phyloP scores from a whole-genome alignment of 2,888 invertebrate species.

The Anarsia innoxiella region DNA sequence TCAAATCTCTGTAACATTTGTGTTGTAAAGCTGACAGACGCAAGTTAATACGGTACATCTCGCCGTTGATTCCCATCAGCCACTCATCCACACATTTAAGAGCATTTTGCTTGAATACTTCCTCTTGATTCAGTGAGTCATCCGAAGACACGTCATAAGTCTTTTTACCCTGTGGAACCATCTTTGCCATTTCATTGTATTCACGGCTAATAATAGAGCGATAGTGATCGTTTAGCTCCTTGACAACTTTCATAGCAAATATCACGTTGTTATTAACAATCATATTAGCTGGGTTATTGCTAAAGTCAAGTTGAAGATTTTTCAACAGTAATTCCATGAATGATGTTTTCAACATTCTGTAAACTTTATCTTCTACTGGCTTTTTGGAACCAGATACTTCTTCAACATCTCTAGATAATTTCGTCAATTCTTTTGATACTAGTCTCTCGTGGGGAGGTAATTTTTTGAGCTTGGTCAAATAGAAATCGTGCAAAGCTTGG shows the following conservation, averaged over 20 bases:
- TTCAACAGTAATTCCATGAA: conserved; percentile 54
- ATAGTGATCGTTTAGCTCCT: conserved; percentile 48
- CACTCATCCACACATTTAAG: conserved; percentile 74
- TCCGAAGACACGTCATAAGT: conserved; percentile 42
- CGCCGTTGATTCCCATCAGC: conserved; percentile 72
- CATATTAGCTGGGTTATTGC: conserved; percentile 60
- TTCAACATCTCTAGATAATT: conserved; percentile 47
- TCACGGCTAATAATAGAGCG: conserved; percentile 48
- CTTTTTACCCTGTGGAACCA: conserved; percentile 40
- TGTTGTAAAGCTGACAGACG: conserved; percentile 53
- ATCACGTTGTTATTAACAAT: conserved; percentile 61
- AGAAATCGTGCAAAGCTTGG: conserved; percentile 66
- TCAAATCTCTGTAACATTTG: conserved; percentile 55
- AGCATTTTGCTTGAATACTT: conserved; percentile 51
- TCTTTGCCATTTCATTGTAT: conserved; percentile 51
- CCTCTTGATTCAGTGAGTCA: conserved; percentile 41
- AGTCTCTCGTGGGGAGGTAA: conserved; percentile 50
- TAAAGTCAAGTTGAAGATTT: conserved; percentile 50
- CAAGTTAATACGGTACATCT: conserved; percentile 64
- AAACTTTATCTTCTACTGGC: conserved; percentile 56
- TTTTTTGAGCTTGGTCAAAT: conserved; percentile 53
- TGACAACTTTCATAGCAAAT: conserved; percentile 47
- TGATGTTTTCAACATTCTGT: conserved; percentile 41
- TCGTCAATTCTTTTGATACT: conserved; percentile 50
- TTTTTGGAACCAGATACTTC: conserved; percentile 39